Evolutionary conservation across 1,140 invertebrate genomes (phyloP).

Genomic region (Macrotrachela quadricornifera): DNA sequence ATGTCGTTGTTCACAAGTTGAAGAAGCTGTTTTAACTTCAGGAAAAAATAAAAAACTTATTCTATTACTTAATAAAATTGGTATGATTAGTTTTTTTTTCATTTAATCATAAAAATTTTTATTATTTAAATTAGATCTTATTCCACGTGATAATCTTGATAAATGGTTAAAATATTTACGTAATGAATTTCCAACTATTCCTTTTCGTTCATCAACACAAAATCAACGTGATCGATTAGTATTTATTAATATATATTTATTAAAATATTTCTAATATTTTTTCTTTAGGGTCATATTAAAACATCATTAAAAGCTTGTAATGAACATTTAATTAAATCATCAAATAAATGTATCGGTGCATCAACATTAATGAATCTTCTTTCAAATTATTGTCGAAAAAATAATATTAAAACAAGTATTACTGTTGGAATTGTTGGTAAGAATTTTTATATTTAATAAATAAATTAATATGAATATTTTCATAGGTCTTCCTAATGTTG

Average conservation of each 20-base stretch:
- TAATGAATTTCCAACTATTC: slow-evolving; percentile 52
- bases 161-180: slow-evolving; percentile 72
- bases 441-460: slow-evolving; percentile 1
- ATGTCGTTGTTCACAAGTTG: slow-evolving; percentile 63
- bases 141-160: slow-evolving; percentile 67
- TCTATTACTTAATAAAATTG: slow-evolving; percentile 77
- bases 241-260: background rate
- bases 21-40: slow-evolving; percentile 50
- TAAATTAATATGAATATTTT: too few species aligned
- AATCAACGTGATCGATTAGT: slow-evolving; percentile 43
- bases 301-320: slow-evolving; percentile 18
- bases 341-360: slow-evolving; percentile 62
- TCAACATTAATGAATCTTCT: slow-evolving; percentile 71
- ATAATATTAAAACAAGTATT: slow-evolving; percentile 65
- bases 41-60: slow-evolving; percentile 65
- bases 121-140: slow-evolving; percentile 41
- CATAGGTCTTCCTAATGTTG: slow-evolving; percentile 74
- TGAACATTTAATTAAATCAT: slow-evolving; percentile 36
- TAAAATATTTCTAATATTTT: background rate
- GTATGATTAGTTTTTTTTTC: too few species aligned
- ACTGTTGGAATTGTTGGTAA: slow-evolving; percentile 71
- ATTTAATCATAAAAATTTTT: too few species aligned
- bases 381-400: slow-evolving; percentile 67
- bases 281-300: slow-evolving; percentile 17
- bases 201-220: slow-evolving; percentile 91